A percentile compares a stretch with the other conserved stretches of the same genome.
Evolutionary conservation across 2,888 invertebrate genomes (phyloP).

Genomic region (Philhelius pedissequus): DNA sequence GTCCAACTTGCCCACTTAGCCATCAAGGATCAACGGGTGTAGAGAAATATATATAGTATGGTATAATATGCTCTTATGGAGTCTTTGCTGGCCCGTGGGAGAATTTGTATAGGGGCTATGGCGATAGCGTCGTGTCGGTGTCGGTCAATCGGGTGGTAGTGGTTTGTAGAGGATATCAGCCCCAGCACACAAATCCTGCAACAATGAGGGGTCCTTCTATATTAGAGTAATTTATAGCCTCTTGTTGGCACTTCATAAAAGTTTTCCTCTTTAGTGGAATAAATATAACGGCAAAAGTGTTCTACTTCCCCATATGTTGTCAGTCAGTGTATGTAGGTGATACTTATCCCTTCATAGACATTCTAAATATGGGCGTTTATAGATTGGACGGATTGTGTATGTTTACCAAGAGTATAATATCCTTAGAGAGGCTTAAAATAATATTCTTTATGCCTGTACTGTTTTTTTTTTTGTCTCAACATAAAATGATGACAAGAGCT

Average conservation of each 20-base stretch:
- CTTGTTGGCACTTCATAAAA: slow-evolving; percentile 69
- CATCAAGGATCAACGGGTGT: slow-evolving; percentile 27
- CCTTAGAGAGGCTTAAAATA: slow-evolving; percentile 34
- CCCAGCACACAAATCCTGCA: slow-evolving; percentile 61
- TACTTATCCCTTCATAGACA: slow-evolving; percentile 53
- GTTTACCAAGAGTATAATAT: slow-evolving; percentile 28
- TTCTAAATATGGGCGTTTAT: slow-evolving; percentile 49
- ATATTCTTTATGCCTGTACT: not conserved
- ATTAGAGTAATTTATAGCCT: slow-evolving; percentile 68
- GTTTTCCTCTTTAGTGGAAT: slow-evolving; percentile 62
- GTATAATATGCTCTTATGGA: slow-evolving; percentile 40
- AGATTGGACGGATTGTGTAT: slow-evolving; percentile 37
- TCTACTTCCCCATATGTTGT: slow-evolving; percentile 58
- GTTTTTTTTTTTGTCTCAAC: not conserved
- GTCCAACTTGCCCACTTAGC: slow-evolving; percentile 17
- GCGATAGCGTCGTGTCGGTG: not conserved
- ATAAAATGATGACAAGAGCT: slow-evolving; percentile 12
- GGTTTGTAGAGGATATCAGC: slow-evolving; percentile 46
- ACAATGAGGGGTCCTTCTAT: slow-evolving; percentile 60
- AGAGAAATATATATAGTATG: slow-evolving; percentile 45
- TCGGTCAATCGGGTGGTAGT: not conserved
- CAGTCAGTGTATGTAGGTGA: slow-evolving; percentile 32
- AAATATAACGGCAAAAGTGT: slow-evolving; percentile 48
- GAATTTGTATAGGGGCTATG: slow-evolving; percentile 32
- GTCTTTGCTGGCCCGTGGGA: slow-evolving; percentile 35